Evolutionary conservation across 1,140 invertebrate species (phyloP), one percentile per base, ranked within the genome.

Genomic region (Drosophila fuyamai): DNA sequence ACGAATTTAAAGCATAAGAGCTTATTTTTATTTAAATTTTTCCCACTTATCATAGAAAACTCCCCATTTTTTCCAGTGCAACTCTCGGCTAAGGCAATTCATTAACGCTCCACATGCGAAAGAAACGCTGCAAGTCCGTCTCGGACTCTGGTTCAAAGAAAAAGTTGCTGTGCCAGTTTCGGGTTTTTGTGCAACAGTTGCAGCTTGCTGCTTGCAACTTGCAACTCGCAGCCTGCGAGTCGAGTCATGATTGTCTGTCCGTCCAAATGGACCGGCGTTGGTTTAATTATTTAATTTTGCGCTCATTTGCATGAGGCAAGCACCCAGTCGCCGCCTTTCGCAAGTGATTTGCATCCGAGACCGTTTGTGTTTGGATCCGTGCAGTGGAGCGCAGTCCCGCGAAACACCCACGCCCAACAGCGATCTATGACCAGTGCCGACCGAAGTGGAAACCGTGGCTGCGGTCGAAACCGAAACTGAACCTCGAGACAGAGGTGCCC

Each of bases 121-220:
- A 62, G 73, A 77, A 57, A 55, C 70, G 38, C 66, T 70, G 66
- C 68, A 72, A 71, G 68, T 72, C 68, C 68, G 68, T 71, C 67
- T 71, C 65, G 43, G 67, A 35, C 67, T 70, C 67, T 47, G 67
- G 55, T 68, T 78, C 50, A 78, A 83, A 89, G 85, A 89, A 89
- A 89, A 89, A 89, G 84, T 89, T 90, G 85, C 85, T 90, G 84
- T 90, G 81, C 84, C 84, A 89, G 84, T 90, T 89, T 81, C 63
- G 47, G 62, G 76, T 70, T 88, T 78, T 78, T 79, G 59, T 78
- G 55, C 79, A 78, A 81, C 60, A 56, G 62, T 63, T 35, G 60
- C 61, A 63, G 53, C 75, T 57, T 60, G 59, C 61, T 59, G 44
- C 38, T 16, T 16, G 18, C 36, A 58, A 38, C 40, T 12, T 36